Evolutionary conservation across 2,113 vertebrate species (phyloP).

Genomic region (Motacilla tschutschensis): DNA sequence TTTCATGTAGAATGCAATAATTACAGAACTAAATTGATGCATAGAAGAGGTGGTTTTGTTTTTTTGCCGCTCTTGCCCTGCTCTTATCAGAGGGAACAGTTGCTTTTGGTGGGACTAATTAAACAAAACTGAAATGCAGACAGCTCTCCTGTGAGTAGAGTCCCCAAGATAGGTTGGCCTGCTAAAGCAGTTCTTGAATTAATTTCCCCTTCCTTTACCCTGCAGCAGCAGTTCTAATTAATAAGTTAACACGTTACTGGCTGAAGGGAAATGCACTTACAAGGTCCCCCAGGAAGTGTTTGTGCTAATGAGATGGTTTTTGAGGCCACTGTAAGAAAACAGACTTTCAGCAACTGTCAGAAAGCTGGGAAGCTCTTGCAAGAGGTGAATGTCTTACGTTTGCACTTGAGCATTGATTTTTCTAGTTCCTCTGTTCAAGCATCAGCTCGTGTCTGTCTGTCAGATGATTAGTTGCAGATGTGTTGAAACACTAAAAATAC

Average conservation of each 20-base stretch:
- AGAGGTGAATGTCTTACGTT: constrained; percentile 30
- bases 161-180: constrained; percentile 50
- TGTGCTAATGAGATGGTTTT: constrained; percentile 60
- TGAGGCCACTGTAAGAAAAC: constrained; percentile 48
- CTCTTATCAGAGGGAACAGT: constrained; percentile 57
- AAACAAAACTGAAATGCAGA: constrained; percentile 61
- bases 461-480: constrained; percentile 11
- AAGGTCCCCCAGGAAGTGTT: constrained; percentile 56
- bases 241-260: constrained; percentile 64
- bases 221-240: constrained; percentile 68
- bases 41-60: constrained; percentile 6
- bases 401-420: constrained; percentile 7
- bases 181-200: constrained; percentile 62
- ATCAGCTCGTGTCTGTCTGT: background rate
- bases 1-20: constrained; percentile 36
- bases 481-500: background rate
- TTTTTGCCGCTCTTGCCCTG: constrained; percentile 2
- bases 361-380: background rate
- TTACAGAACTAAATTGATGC: constrained; percentile 19
- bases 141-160: constrained; percentile 59
- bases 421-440: background rate
- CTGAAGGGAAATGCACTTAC: constrained; percentile 64
- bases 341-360: constrained; percentile 26
- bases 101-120: constrained; percentile 65
- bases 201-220: constrained; percentile 62